Base-by-base conservation (phyloP, 2,113 vertebrate species). In the Pipa parva region DNA sequence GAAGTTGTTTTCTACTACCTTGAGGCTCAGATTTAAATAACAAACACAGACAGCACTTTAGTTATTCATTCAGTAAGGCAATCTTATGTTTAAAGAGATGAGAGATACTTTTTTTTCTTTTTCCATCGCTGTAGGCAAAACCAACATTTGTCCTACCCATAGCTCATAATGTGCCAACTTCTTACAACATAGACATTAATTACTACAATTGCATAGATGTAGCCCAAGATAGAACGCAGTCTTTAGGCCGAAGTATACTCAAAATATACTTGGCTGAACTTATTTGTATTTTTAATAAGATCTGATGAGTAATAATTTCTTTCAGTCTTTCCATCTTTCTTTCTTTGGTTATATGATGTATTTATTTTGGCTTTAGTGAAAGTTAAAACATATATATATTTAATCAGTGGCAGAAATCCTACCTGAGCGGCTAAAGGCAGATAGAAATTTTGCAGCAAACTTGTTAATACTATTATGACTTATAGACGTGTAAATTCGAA, bases 41-140 rank as follows among this genome's bases (percentile, higher is more conserved):
- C 65, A 80, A 78, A 73, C 76, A 74, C 75, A 64, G 76, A 74
- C 74, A 79, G 73, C 73, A 74, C 70, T 26, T 75, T 72, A 58
- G 73, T 77, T 81, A 58, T 80, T 73, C 80, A 76, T 60, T 79
- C 65, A 78, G 83, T 75, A 78, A 64, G 59, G 75, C 67, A 64
- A 76, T 52, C 26, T 25, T 31, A 68, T 61, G 69, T 37, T 72
- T 76, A 60, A 18, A 69, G 62, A 75, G 78, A 62, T 77, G 69
- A 77, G 64, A 48, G 76, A 28, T 36, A 12, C 63, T 66, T 61
- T 59, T 26, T n/a, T n/a, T 42, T 64, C 25, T 58, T 42, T 65
- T 60, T 59, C n/a, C 22, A 68, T 68, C 60, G 56, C 65, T 59
- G 39, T 22, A 39, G 45, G 56, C 65, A 52, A 25, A 59, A 59